Base-by-base conservation (phyloP, 92 coral and sea anemone genomes). In the Palythoa caribaeorum region DNA sequence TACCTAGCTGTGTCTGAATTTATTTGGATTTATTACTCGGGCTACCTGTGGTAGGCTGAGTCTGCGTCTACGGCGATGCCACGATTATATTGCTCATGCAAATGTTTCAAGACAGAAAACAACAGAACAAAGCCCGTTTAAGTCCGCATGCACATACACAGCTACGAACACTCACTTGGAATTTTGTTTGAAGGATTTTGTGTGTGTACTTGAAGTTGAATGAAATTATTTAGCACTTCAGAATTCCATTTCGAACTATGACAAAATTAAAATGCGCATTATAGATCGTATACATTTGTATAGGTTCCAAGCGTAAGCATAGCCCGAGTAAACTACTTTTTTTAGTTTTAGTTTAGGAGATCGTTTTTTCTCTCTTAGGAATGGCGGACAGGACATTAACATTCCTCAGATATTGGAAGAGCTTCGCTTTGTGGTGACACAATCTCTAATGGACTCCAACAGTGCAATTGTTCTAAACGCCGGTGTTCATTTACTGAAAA, bases 401-500 rank as follows among this genome's bases (percentile, higher is more conserved):
- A 87, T 94, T 13, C 79, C 92, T 8, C 80, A 55, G 21, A 78
- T 94, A 6, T 16, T 92, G 66, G 93, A 90, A 38, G 96, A 94
- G 60, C 87, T 94, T 1, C 89, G 87, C 17, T 75, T 38, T 54
- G 93, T 90, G 10, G 90, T 90, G 38, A 87, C 88, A 5, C 93
- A 94, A 53, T 93, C 96, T 9, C 59, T 84, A 17, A 94, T 94
- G 96, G 93, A 92, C 77, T 66, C 87, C 37, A 81, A 90, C 85
- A 94, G 96, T 79, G 94, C 96, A 0, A 74, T 94, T 0, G 73
- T 94, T 0, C 83, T 94, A 14, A 94, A 94, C 85, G 83, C 93
- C 7, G 96, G 96, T 0, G 92, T 92, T 20, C 96, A 94, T 28
- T 88, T 94, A 21, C 75, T 94, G 9, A 94, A 94, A 68, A 94